These are phyloP conservation scores for Gambusia yucatana DNA, from an alignment of 2,797 vertebrate genomes.

Conservation along the genomic window DNA sequence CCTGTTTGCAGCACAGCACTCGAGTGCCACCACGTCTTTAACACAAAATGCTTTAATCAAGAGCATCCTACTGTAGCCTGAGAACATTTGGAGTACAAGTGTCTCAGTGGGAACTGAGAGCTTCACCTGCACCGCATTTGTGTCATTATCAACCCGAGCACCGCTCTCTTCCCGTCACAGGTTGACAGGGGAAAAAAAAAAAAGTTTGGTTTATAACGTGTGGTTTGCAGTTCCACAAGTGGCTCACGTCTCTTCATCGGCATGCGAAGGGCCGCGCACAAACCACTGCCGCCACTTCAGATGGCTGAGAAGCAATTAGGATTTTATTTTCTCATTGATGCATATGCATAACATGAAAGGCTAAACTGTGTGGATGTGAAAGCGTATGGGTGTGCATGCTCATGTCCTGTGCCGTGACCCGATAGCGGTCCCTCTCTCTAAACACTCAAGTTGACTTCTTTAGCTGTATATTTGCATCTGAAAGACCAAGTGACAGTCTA, in stretches of 20 bases:
- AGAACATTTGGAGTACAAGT: conserved; percentile 48
- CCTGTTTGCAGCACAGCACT: conserved; percentile 51
- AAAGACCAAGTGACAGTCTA: background rate
- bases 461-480: conserved; percentile 11
- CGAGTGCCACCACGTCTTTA: conserved; percentile 47
- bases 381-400: conserved; percentile 45
- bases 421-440: conserved; percentile 32
- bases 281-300: conserved; percentile 44
- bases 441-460: conserved; percentile 20
- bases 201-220: conserved; percentile 47
- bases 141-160: conserved; percentile 41
- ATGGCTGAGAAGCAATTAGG: conserved; percentile 60
- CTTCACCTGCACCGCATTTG: conserved; percentile 53
- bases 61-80: conserved; percentile 42
- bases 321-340: conserved; percentile 65
- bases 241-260: conserved; percentile 58
- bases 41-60: conserved; percentile 43
- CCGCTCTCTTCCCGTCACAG: conserved; percentile 56
- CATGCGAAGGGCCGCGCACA: conserved; percentile 48
- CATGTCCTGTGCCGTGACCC: conserved; percentile 41
- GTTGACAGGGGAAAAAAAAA: conserved; percentile 46
- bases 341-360: conserved; percentile 56
- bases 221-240: conserved; percentile 42
- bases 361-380: conserved; percentile 27
- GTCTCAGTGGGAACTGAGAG: conserved; percentile 40